Evolutionary conservation across 2,888 invertebrate genomes (phyloP).

Genomic region (Leucophora obtusa): DNA sequence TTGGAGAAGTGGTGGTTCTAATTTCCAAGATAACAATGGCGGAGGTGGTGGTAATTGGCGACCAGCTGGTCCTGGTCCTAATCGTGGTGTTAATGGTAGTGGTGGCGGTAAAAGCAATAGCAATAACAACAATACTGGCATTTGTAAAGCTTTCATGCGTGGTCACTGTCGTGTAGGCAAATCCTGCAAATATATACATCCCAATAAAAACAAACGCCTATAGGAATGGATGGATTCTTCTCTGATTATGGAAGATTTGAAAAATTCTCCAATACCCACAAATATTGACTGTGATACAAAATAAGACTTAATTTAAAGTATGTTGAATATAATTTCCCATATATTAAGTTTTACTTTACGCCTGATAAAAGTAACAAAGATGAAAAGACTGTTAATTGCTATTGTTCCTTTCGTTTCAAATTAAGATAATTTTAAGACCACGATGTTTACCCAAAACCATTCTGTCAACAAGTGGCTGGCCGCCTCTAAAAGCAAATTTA

Average conservation of each 20-base stretch:
- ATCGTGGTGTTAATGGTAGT: slow-evolving; percentile 76
- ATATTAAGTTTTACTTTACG: slow-evolving; percentile 36
- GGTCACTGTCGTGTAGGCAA: slow-evolving; percentile 91
- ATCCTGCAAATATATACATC: slow-evolving; percentile 90
- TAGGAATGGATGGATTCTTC: slow-evolving; percentile 73
- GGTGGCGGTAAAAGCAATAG: slow-evolving; percentile 72
- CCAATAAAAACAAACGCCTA: slow-evolving; percentile 76
- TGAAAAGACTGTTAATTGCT: slow-evolving; percentile 50
- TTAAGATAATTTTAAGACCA: neutral
- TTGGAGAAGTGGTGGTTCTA: slow-evolving; percentile 76
- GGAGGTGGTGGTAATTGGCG: slow-evolving; percentile 80
- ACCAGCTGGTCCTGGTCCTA: slow-evolving; percentile 79
- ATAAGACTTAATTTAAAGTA: slow-evolving; percentile 51
- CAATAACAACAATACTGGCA: slow-evolving; percentile 75
- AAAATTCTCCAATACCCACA: slow-evolving; percentile 66
- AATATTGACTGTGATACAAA: slow-evolving; percentile 66
- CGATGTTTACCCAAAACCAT: neutral
- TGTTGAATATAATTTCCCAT: slow-evolving; percentile 21
- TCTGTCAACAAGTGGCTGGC: slow-evolving; percentile 1
- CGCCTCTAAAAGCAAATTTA: slow-evolving; percentile 17
- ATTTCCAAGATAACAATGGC: slow-evolving; percentile 72
- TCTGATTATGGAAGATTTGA: slow-evolving; percentile 71
- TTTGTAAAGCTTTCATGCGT: slow-evolving; percentile 89
- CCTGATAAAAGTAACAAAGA: slow-evolving; percentile 45
- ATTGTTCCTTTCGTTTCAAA: neutral